Percentiles rank a stretch among this genome's conserved stretches.
Conservation (phyloP, 2,113 vertebrate genomes). For the Hylia prasina region DNA sequence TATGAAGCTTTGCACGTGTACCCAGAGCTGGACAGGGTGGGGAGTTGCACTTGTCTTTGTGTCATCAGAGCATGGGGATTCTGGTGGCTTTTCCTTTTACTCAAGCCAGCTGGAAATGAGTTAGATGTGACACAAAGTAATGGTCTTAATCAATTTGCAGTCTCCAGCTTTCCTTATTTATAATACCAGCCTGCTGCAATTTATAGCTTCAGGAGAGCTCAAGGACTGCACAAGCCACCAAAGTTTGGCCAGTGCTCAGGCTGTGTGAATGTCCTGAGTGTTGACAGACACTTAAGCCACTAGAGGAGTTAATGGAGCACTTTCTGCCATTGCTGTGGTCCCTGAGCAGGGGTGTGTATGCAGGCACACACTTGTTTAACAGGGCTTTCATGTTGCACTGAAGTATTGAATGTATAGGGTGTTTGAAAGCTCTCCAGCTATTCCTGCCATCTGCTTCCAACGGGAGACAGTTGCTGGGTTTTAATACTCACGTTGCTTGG, state of each 20-base stretch:
- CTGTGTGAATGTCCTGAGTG: not conserved
- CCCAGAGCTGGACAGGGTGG: not conserved
- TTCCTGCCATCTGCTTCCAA: constrained; percentile 44
- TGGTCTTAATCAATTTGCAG: not conserved
- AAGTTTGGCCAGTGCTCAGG: constrained; percentile 5
- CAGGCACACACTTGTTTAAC: not conserved
- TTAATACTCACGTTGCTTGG: not conserved
- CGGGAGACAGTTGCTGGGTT: constrained; percentile 38
- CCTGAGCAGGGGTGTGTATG: not conserved
- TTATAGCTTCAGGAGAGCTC: constrained; percentile 11
- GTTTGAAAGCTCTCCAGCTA: constrained; percentile 47
- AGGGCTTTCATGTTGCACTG: not conserved
- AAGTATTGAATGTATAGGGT: not conserved
- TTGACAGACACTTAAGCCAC: constrained; percentile 9
- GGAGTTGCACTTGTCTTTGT: not conserved
- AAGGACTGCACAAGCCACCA: not conserved
- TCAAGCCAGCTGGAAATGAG: not conserved
- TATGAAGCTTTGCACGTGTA: rapidly evolving
- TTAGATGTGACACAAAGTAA: not conserved
- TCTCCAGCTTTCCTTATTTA: not conserved
- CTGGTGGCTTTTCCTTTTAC: not conserved
- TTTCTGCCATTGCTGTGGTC: constrained; percentile 22
- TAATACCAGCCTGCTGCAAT: constrained; percentile 1
- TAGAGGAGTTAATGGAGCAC: constrained; percentile 1
- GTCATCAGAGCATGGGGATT: rapidly evolving